Base-by-base conservation (phyloP, 1,140 invertebrate species). In the Glossosoma conforme region DNA sequence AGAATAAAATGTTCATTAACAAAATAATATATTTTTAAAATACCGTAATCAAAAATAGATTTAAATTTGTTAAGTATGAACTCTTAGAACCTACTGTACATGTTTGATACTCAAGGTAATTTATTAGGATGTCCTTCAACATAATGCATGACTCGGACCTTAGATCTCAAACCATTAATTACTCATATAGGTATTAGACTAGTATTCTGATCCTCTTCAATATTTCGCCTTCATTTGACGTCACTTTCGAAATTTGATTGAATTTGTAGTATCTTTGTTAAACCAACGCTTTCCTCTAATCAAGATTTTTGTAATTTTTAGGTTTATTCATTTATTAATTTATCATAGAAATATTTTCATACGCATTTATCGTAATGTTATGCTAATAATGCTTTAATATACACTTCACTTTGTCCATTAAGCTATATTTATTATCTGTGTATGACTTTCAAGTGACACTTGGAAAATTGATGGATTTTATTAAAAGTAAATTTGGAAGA, bases 301-400 rank as follows among this genome's bases (percentile, higher is more conserved):
- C n/a, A 28, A 8, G n/a, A 8, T 28, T 28, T 28, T 28, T 28
- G 6, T 8, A 28, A 28, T 28, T 28, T 28, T 28, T 8, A 28
- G 6, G 24, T 8, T 28, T 28, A 8, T 8, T 28, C n/a, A 28
- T 28, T 8, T 28, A 8, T 8, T 28, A 28, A 8, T 28, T 28
- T 28, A 28, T 28, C 24, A 28, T 28, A 44, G 6, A 17, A 44
- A 33, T 44, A 44, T 44, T 44, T 44, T 44, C 42, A 33, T 44
- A 33, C 11, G 28, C 42, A 44, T 44, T 33, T 44, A 44, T 44
- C 14, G 33, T 44, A 14, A 44, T 19, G 25, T 15, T 33, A 17
- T 21, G 18, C 25, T 2, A 44, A 44, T 42, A 41, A 41, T 41
- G 20, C 17, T 41, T n/a, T n/a, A n/a, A n/a, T n/a, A n/a, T n/a